Base-by-base conservation (phyloP, 2,888 invertebrate genomes). In the Dicyrtoma fusca region DNA sequence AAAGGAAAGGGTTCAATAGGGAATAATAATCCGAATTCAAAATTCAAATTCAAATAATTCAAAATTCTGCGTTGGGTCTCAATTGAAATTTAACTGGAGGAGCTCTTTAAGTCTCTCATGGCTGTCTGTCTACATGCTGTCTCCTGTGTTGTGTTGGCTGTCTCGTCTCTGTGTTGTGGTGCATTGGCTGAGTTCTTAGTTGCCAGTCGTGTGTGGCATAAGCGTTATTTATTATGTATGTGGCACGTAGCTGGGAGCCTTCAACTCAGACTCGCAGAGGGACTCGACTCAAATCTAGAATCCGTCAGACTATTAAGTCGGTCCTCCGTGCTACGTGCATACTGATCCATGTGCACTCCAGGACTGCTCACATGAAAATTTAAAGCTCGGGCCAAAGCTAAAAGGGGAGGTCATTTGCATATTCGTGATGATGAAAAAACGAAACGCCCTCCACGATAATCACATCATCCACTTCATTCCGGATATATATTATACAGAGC, bases 391-490 rank as follows among this genome's bases (percentile, higher is more conserved):
- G 49, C 49, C 11, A 17, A 14, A 13, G 5, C 11, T 6, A 55
- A 19, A 63, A 51, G 51, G 44, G 44, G 71, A 73, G 75, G 72
- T 76, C 77, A 79, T 79, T 79, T 79, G 74, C 79, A 79, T 79
- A 77, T 69, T 76, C 76, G 75, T 76, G 75, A 74, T 75, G 72
- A 70, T 76, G 62, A 76, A 77, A 76, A 79, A 79, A 79, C 75
- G 76, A 76, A 79, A 79, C 75, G 76, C 76, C 77, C 76, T 76
- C 74, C 63, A 51, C 74, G 73, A 76, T 79, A 79, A 77, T 79
- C 77, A 76, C 77, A 79, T 79, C 77, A 77, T 77, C 73, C 77
- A 77, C 75, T 77, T 76, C 76, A 75, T 74, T 75, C 74, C 55
- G 14, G 53, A n/a, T n/a, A 17, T 19, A 17, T 19, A 25, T 21